These are phyloP conservation scores for Cryptocephalus primarius DNA, from an alignment of 2,888 invertebrate species.

Conservation along the genomic window DNA sequence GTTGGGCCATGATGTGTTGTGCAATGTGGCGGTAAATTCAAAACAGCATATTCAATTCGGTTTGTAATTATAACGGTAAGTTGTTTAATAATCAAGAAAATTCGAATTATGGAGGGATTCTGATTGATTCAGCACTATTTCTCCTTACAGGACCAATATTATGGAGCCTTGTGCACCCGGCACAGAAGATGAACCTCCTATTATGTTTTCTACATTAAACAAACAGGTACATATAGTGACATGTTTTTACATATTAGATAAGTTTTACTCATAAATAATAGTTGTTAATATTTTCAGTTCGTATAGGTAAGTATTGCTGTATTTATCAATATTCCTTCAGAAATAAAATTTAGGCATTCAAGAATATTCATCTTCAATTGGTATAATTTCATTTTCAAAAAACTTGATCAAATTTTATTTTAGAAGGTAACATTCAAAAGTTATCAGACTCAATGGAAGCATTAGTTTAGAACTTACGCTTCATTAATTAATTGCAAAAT, in stretches of 20 bases:
- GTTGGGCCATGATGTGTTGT: constrained; percentile 20
- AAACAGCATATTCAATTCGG: constrained; percentile 5
- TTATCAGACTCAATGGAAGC: too few relatives aligned
- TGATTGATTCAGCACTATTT: constrained; percentile 2
- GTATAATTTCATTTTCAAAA: not conserved
- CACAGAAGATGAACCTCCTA: constrained; percentile 28
- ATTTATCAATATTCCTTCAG: not conserved
- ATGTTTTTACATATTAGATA: constrained; percentile 3
- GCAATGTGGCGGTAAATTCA: constrained; percentile 21
- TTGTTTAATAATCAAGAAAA: constrained; percentile 8
- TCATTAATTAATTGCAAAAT: too few relatives aligned
- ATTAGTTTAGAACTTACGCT: too few relatives aligned
- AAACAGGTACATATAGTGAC: constrained; percentile 25
- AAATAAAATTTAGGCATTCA: not conserved
- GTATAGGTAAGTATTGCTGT: constrained; percentile 11
- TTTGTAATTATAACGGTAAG: constrained; percentile 21
- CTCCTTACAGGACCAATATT: constrained; percentile 6
- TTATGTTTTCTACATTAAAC: constrained; percentile 19
- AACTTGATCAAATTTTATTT: not conserved
- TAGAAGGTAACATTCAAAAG: too few relatives aligned
- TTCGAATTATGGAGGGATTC: constrained; percentile 1
- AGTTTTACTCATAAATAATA: constrained; percentile 3
- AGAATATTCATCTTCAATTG: not conserved
- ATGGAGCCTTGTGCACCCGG: constrained; percentile 32
- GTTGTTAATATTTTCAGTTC: constrained; percentile 5